phyloP scores from a whole-genome alignment of 1,140 invertebrate species.

The Hycleus cichorii region DNA sequence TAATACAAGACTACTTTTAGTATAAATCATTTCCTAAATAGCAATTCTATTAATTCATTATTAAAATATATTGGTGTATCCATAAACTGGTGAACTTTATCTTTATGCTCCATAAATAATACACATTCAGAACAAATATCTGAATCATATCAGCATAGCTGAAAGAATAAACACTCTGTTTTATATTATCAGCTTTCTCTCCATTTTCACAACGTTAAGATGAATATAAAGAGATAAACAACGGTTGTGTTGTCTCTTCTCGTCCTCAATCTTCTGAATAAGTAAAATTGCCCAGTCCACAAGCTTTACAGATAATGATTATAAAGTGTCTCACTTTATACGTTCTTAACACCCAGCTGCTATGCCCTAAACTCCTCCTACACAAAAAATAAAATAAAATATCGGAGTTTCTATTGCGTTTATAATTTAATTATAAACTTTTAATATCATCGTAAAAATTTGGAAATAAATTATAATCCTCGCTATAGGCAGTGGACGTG shows the following conservation, averaged over 20 bases:
- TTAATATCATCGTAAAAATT: too few species aligned
- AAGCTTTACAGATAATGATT: slow-evolving; percentile 29
- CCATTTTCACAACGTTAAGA: slow-evolving; percentile 11
- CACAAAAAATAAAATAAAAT: neutral
- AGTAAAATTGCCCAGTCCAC: slow-evolving; percentile 29
- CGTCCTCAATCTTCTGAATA: slow-evolving; percentile 18
- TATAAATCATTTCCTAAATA: too few species aligned
- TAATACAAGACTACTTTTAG: too few species aligned
- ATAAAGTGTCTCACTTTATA: slow-evolving; percentile 29
- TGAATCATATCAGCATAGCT: slow-evolving; percentile 16
- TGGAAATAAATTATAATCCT: too few species aligned
- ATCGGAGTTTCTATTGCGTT: too few species aligned
- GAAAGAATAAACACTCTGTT: slow-evolving; percentile 21
- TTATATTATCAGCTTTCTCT: slow-evolving; percentile 7
- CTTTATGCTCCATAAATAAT: slow-evolving; percentile 12
- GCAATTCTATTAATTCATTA: too few species aligned
- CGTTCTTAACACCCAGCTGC: slow-evolving; percentile 25
- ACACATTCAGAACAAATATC: slow-evolving; percentile 3
- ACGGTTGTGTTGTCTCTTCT: neutral
- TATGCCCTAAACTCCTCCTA: slow-evolving; percentile 22
- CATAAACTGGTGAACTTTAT: neutral
- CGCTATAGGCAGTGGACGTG: too few species aligned
- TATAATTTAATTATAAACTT: too few species aligned
- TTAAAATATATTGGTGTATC: too few species aligned
- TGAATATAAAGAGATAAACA: slow-evolving; percentile 24